Evolutionary conservation across 2,888 invertebrate genomes (phyloP).

Genomic region (Watsonalla binaria): DNA sequence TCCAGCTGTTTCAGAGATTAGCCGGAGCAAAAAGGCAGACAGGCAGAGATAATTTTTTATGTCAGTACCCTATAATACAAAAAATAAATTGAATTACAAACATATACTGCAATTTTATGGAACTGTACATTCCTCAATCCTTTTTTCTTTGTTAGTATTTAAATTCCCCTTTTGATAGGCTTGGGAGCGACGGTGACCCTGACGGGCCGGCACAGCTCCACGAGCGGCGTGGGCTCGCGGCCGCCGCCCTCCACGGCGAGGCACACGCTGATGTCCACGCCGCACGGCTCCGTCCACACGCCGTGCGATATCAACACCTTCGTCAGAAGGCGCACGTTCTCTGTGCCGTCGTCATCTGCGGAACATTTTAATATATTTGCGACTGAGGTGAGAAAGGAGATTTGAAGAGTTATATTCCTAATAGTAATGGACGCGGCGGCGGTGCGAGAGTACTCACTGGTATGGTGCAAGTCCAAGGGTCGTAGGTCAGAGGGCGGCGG

Average conservation of each 20-base stretch:
- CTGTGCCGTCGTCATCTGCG: constrained; percentile 74
- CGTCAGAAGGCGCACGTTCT: constrained; percentile 86
- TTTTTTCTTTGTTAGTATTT: constrained; percentile 12
- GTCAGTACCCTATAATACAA: too few relatives aligned
- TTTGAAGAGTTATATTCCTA: too few relatives aligned
- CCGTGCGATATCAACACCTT: constrained; percentile 94
- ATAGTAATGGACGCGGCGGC: too few relatives aligned
- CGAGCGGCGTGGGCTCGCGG: constrained; percentile 63
- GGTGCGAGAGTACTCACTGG: constrained; percentile 36
- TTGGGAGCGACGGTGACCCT: constrained; percentile 93
- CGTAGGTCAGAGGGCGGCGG: constrained; percentile 89
- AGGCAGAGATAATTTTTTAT: too few relatives aligned
- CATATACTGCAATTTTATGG: too few relatives aligned
- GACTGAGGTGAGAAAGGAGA: too few relatives aligned
- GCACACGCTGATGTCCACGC: constrained; percentile 91
- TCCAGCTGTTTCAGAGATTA: too few relatives aligned
- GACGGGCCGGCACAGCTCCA: constrained; percentile 92
- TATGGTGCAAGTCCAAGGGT: constrained; percentile 79
- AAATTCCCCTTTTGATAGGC: constrained; percentile 89
- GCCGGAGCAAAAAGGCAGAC: too few relatives aligned
- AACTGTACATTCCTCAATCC: too few relatives aligned
- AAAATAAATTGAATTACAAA: too few relatives aligned
- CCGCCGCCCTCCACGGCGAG: constrained; percentile 81
- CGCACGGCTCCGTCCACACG: constrained; percentile 95
- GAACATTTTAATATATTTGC: constrained; percentile 6